A percentile compares a stretch with the other conserved stretches of the same genome.
phyloP scores from a whole-genome alignment of 2,797 vertebrate species.

The Cyclopterus lumpus region DNA sequence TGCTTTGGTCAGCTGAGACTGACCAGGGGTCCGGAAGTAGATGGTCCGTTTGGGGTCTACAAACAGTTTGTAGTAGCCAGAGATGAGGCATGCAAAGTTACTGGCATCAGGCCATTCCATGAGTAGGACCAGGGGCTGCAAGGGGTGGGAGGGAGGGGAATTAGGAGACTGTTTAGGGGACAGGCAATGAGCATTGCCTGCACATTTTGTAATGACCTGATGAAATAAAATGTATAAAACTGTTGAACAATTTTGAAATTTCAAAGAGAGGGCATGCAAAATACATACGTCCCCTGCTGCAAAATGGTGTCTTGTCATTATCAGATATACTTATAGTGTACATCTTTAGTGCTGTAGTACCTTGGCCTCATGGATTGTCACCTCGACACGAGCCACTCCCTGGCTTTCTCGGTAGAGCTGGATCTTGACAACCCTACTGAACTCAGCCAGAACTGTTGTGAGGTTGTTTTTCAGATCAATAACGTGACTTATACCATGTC shows the following conservation, averaged over 20 bases:
- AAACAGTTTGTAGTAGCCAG: constrained; percentile 97
- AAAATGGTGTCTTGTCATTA: neutral
- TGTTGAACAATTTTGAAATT: neutral
- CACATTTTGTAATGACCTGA: constrained; percentile 42
- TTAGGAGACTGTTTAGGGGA: constrained; percentile 69
- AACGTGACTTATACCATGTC: constrained; percentile 98
- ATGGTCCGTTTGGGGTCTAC: constrained; percentile 96
- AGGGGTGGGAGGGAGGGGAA: constrained; percentile 57
- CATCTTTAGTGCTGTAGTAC: constrained; percentile 72
- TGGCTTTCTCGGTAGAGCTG: constrained; percentile 97
- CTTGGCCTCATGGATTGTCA: constrained; percentile 96
- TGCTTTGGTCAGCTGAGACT: constrained; percentile 97
- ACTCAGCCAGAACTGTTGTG: constrained; percentile 96
- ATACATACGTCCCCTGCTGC: neutral
- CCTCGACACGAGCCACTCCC: constrained; percentile 95
- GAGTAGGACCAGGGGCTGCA: constrained; percentile 93
- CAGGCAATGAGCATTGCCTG: constrained; percentile 70
- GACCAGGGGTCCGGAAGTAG: constrained; percentile 90
- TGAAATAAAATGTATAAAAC: constrained; percentile 19
- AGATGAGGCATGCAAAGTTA: constrained; percentile 96
- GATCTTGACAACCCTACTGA: constrained; percentile 96
- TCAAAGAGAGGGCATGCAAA: neutral
- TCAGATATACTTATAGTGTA: neutral
- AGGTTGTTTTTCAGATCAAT: constrained; percentile 99
- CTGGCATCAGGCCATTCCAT: constrained; percentile 99